These are phyloP conservation scores for Regulus satrapa DNA, from an alignment of 2,113 vertebrate species.

Conservation along the genomic window DNA sequence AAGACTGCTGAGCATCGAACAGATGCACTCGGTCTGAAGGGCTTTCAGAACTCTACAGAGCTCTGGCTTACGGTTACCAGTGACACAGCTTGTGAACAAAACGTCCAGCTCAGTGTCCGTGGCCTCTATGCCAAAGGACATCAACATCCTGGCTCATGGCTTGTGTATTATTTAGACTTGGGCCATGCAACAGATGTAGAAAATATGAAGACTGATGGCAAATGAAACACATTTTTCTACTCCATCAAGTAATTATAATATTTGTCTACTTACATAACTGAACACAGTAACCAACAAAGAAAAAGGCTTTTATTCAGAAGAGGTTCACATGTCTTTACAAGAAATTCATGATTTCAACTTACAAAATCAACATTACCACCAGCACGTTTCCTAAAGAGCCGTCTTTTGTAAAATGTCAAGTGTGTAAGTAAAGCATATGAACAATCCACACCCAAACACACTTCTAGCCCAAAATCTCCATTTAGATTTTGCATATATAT, in stretches of 20 bases:
- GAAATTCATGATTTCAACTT: conserved; percentile 45
- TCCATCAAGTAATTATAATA: neutral
- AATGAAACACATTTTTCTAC: neutral
- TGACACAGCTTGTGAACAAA: neutral
- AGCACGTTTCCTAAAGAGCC: neutral
- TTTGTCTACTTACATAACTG: neutral
- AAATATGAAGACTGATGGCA: neutral
- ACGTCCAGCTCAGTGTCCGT: neutral
- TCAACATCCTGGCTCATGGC: neutral
- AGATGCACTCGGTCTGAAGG: neutral
- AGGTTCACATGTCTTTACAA: conserved; percentile 8
- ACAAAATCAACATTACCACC: conserved; percentile 25
- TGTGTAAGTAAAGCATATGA: neutral
- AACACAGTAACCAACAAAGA: neutral
- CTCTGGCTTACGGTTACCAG: neutral
- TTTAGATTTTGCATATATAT: neutral
- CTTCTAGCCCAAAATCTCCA: neutral
- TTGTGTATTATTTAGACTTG: neutral
- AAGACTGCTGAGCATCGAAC: neutral
- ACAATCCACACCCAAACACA: neutral
- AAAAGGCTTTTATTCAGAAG: conserved; percentile 35
- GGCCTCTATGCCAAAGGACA: neutral
- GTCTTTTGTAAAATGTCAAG: conserved; percentile 3
- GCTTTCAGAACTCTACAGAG: neutral
- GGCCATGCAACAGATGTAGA: neutral